Conservation (phyloP, 2,888 invertebrate genomes). For the Cataglyphis livida region DNA sequence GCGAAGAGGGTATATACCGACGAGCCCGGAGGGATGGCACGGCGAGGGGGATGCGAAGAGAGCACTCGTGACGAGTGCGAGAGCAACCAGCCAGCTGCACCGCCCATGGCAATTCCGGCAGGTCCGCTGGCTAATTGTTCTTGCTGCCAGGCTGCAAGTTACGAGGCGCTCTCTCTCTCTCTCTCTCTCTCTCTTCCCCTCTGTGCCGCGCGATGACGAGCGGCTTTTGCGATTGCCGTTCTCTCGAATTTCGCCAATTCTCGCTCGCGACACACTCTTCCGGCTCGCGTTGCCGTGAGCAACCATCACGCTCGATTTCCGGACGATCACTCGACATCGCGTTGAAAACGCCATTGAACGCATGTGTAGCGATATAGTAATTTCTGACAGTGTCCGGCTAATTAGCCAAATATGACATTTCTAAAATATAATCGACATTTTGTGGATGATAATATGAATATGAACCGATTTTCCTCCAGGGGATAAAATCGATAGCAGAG, state of each 20-base stretch:
- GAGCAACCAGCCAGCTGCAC: constrained; percentile 67
- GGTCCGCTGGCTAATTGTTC: constrained; percentile 69
- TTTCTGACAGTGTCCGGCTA: constrained; percentile 20
- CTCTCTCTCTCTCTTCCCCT: not conserved
- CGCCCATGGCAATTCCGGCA: constrained; percentile 68
- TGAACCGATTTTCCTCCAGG: not conserved
- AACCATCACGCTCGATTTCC: constrained; percentile 34
- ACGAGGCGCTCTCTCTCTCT: constrained; percentile 36
- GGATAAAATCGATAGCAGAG: not conserved
- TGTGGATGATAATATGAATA: no score
- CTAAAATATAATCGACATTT: not conserved
- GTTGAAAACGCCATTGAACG: constrained; percentile 13
- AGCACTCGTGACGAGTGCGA: constrained; percentile 54
- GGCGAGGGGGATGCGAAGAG: constrained; percentile 15
- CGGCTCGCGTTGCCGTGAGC: constrained; percentile 33
- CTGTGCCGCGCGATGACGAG: constrained; percentile 35
- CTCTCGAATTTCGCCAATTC: constrained; percentile 48
- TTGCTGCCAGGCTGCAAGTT: constrained; percentile 55
- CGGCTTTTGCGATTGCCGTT: constrained; percentile 41
- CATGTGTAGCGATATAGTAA: constrained; percentile 3
- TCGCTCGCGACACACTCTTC: constrained; percentile 36
- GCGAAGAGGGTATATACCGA: constrained; percentile 6
- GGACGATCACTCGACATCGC: constrained; percentile 12
- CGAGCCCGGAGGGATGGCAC: constrained; percentile 8
- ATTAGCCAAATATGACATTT: constrained; percentile 2